A percentile compares a stretch with the other conserved stretches of the same genome.
Conservation (phyloP, 2,888 invertebrate genomes). For the Nyleta sp. region DNA sequence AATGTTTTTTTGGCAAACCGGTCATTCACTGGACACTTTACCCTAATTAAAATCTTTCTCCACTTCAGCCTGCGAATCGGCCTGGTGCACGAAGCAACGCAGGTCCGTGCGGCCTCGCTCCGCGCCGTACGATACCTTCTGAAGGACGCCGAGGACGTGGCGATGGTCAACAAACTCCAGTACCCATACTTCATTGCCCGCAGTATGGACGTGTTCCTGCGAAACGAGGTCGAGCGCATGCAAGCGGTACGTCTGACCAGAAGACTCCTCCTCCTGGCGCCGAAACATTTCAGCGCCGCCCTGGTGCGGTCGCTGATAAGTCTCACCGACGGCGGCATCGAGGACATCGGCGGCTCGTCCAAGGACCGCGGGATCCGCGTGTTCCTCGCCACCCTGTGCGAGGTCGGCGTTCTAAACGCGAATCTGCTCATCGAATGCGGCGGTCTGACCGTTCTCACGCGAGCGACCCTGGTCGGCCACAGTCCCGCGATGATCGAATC, state of each 20-base stretch:
- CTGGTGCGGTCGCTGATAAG: conserved; percentile 92
- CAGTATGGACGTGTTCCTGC: conserved; percentile 94
- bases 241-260: conserved; percentile 95
- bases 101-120: conserved; percentile 94
- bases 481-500: conserved; percentile 96
- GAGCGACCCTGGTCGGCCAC: conserved; percentile 92
- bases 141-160: conserved; percentile 90
- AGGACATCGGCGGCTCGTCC: conserved; percentile 82
- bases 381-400: conserved; percentile 94
- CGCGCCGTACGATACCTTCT: conserved; percentile 94
- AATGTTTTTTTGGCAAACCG: no score
- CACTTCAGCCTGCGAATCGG: conserved; percentile 93
- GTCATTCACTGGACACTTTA: no score
- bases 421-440: conserved; percentile 88
- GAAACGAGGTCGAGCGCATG: conserved; percentile 95
- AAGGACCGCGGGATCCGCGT: conserved; percentile 93
- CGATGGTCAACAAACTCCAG: conserved; percentile 90
- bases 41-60: no score
- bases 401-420: conserved; percentile 94
- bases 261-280: conserved; percentile 86
- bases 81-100: conserved; percentile 93
- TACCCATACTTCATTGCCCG: conserved; percentile 93
- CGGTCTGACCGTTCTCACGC: conserved; percentile 91
- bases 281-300: conserved; percentile 88
- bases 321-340: conserved; percentile 90